Evolutionary conservation across 1,140 invertebrate genomes (phyloP).

Genomic region (Drosophila suzukii): DNA sequence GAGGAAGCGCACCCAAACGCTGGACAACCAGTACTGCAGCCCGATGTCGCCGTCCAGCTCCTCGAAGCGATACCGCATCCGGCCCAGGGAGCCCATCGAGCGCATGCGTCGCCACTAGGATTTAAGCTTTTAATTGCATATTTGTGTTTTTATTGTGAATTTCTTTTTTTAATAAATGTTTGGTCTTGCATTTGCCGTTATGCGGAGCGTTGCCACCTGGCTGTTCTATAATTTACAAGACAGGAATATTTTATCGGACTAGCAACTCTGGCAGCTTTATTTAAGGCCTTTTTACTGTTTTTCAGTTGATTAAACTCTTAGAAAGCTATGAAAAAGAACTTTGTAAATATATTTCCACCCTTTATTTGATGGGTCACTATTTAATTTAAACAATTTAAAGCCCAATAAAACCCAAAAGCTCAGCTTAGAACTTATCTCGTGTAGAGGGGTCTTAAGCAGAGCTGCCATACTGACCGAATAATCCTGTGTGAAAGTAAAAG

Average conservation of each 20-base stretch:
- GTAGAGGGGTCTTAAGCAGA: neutral
- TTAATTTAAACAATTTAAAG: too few relatives aligned
- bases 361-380: too few relatives aligned
- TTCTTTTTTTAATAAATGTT: constrained; percentile 21
- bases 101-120: constrained; percentile 64
- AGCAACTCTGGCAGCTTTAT: too few relatives aligned
- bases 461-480: neutral
- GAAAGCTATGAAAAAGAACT: too few relatives aligned
- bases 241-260: too few relatives aligned
- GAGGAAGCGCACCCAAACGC: constrained; percentile 75
- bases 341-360: too few relatives aligned
- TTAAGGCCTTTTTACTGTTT: too few relatives aligned
- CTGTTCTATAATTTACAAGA: too few relatives aligned
- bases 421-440: too few relatives aligned
- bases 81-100: constrained; percentile 70
- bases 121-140: constrained; percentile 8
- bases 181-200: constrained; percentile 11
- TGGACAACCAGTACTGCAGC: constrained; percentile 58
- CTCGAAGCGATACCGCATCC: constrained; percentile 77
- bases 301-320: too few relatives aligned
- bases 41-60: constrained; percentile 54
- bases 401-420: too few relatives aligned
- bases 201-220: constrained; percentile 1
- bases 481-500: neutral
- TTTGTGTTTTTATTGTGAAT: constrained; percentile 14